Evolutionary conservation across 2,888 invertebrate genomes (phyloP).

Genomic region (Leucania comma): DNA sequence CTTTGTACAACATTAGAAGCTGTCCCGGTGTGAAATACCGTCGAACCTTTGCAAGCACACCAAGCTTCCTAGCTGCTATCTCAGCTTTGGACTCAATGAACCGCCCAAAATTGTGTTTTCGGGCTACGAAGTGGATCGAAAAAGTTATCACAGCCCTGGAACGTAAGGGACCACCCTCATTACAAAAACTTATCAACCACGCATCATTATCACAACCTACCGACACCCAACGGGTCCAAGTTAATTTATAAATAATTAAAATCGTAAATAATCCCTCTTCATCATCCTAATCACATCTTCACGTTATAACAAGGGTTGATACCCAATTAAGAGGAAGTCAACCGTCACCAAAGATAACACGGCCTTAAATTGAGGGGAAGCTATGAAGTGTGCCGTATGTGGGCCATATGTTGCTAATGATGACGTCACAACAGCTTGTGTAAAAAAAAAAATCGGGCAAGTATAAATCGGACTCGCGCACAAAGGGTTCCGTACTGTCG

Average conservation of each 20-base stretch:
- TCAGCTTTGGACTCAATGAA: too few species aligned
- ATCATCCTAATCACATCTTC: conserved; percentile 56
- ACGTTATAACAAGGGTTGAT: conserved; percentile 59
- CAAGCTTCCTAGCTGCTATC: too few species aligned
- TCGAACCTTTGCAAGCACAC: too few species aligned
- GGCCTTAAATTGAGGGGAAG: conserved; percentile 54
- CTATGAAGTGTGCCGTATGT: conserved; percentile 30
- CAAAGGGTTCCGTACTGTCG: too few species aligned
- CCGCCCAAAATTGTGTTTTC: too few species aligned
- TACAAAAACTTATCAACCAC: background rate
- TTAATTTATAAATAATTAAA: conserved; percentile 50
- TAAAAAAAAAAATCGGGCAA: too few species aligned
- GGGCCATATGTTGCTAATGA: conserved; percentile 50
- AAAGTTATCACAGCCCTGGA: too few species aligned
- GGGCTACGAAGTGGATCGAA: too few species aligned
- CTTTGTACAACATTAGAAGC: too few species aligned
- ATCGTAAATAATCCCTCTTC: conserved; percentile 48
- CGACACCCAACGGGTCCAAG: background rate
- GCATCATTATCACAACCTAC: background rate
- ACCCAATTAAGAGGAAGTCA: conserved; percentile 72
- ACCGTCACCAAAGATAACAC: conserved; percentile 67
- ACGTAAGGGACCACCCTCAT: background rate
- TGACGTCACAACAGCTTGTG: conserved; percentile 14
- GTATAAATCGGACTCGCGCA: too few species aligned
- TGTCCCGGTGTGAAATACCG: too few species aligned